Base-by-base conservation (phyloP, 2,113 vertebrate genomes). In the Corydoras maculifer region DNA sequence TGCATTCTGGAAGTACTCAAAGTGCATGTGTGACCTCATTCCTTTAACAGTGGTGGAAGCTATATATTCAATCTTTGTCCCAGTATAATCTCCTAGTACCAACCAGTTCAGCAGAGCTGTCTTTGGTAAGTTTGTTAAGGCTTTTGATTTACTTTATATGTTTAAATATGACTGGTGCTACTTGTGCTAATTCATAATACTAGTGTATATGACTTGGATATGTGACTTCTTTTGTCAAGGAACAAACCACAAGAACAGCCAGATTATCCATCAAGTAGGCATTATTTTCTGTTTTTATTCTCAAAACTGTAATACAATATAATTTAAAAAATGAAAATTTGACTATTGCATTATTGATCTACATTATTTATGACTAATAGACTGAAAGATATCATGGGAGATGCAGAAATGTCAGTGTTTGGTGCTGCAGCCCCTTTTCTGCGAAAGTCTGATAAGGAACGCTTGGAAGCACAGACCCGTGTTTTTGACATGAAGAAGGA, bases 401-500 rank as follows among this genome's bases (percentile, higher is more conserved):
- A 94, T 13, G 81, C 90, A 25, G 77, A 86, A 73, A 91, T 93
- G 91, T 51, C 91, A 0, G 88, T 89, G 69, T 94, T 90, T 48
- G 93, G 93, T 83, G 10, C 9, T 0, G 91, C 93, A 0, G 89
- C 90, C 49, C 3, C 86, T 0, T 94, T 82, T 85, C 89, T 94
- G 70, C 87, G 93, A 54, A 94, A 94, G 81, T 92, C 93, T 0
- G 93, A 94, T 2, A 91, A 77, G 82, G 91, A 94, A 73, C 89
- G 93, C 7, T 87, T 94, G 81, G 92, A 94, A 80, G 91, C 90
- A 9, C 93, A 93, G 65, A 94, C 90, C 0, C 87, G 90, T 65
- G 0, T 57, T 57, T 94, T 94, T 0, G 93, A 94, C 81, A 91
- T 94, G 67, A 93, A 92, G 82, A 94, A 88, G 55, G 88, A 93